A percentile compares a stretch with the other conserved stretches of the same genome.
Evolutionary conservation across 1,140 invertebrate species (phyloP).

Genomic region (Diuraphis noxia): DNA sequence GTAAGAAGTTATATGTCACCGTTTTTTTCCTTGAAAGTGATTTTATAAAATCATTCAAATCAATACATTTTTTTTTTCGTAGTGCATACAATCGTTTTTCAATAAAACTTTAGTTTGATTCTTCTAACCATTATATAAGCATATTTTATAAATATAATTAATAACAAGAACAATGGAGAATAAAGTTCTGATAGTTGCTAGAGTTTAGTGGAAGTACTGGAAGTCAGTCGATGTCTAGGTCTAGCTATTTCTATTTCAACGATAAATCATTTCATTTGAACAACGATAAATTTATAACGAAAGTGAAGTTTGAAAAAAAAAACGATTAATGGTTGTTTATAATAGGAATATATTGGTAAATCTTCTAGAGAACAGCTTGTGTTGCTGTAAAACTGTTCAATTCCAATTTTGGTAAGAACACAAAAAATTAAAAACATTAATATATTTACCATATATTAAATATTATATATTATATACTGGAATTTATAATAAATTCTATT

Average conservation of each 20-base stretch:
- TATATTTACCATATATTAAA: neutral
- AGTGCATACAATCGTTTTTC: neutral
- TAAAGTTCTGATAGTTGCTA: neutral
- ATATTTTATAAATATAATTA: neutral
- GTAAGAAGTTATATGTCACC: neutral
- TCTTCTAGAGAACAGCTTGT: neutral
- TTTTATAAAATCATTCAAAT: neutral
- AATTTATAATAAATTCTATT: neutral
- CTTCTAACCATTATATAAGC: neutral
- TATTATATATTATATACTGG: neutral
- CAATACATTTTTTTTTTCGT: neutral
- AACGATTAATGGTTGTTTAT: neutral
- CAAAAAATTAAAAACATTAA: neutral
- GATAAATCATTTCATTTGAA: neutral
- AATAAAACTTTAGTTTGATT: neutral
- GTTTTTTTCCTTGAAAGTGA: neutral
- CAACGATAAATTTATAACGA: neutral
- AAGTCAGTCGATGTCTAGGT: neutral
- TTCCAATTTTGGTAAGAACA: neutral
- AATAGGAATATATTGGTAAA: neutral
- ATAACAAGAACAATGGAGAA: neutral
- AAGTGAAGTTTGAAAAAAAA: neutral
- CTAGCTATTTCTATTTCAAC: neutral
- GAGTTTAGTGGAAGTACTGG: too few species aligned
- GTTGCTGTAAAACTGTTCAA: neutral